Evolutionary conservation across 2,888 invertebrate genomes (phyloP).

Genomic region (Melanotus villosus): DNA sequence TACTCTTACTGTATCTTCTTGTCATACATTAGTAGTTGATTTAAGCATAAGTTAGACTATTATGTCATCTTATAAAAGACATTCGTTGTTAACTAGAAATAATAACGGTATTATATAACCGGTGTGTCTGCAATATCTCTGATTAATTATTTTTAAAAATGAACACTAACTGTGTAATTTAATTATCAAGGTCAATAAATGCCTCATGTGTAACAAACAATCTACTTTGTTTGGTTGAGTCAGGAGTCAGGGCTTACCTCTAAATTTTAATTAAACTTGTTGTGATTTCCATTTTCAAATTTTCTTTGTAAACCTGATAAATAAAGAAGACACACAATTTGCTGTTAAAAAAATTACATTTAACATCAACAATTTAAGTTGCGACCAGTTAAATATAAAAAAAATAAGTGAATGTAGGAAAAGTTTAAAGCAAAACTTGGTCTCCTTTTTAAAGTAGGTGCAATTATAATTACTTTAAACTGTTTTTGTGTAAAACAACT

Average conservation of each 20-base stretch:
- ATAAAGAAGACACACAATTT: neutral
- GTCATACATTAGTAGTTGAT: too few relatives aligned
- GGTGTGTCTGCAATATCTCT: neutral
- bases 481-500: neutral
- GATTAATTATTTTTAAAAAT: neutral
- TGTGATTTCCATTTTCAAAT: neutral
- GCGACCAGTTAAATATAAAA: too few relatives aligned
- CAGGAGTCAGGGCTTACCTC: too few relatives aligned
- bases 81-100: neutral
- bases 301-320: neutral
- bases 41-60: too few relatives aligned
- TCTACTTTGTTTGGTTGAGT: too few relatives aligned
- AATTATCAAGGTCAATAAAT: neutral
- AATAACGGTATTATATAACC: neutral
- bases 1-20: too few relatives aligned
- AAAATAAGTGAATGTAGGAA: constrained; percentile 6
- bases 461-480: constrained; percentile 1
- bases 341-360: too few relatives aligned
- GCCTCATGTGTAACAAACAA: neutral
- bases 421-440: neutral
- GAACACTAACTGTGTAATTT: neutral
- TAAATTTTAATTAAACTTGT: too few relatives aligned
- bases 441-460: neutral
- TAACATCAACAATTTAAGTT: too few relatives aligned
- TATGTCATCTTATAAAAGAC: too few relatives aligned